Evolutionary conservation across 2,888 invertebrate species (phyloP).

Genomic region (Drosophila neotestacea): DNA sequence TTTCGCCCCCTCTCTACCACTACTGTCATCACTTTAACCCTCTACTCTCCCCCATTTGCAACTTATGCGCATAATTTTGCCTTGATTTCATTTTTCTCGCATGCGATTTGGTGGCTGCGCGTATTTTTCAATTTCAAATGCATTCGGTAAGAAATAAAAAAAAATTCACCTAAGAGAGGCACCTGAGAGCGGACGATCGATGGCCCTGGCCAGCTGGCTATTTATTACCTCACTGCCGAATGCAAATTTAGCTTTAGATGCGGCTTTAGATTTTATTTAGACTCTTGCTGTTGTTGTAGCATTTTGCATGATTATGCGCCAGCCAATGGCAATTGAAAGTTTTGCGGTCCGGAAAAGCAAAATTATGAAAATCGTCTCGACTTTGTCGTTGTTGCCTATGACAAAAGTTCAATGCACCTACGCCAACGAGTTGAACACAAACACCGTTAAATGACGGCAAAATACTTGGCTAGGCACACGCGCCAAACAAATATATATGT

Average conservation of each 20-base stretch:
- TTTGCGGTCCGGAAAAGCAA: constrained; percentile 39
- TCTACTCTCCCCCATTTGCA: constrained; percentile 19
- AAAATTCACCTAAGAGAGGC: constrained; percentile 24
- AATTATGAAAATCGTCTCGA: constrained; percentile 55
- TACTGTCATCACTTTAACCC: background rate
- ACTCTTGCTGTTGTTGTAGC: constrained; percentile 20
- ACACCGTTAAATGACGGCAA: constrained; percentile 45
- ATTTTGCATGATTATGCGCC: constrained; percentile 55
- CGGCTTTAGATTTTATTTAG: constrained; percentile 48
- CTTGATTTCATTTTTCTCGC: constrained; percentile 80
- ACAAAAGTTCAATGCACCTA: constrained; percentile 55
- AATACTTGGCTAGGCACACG: constrained; percentile 26
- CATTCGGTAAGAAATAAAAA: constrained; percentile 7
- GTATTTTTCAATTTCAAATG: constrained; percentile 77
- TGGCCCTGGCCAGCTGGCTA: constrained; percentile 70
- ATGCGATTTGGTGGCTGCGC: constrained; percentile 67
- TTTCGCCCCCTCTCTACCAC: constrained; percentile 15
- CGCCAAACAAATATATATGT: constrained; percentile 16
- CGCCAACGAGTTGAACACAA: constrained; percentile 2
- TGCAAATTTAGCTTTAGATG: constrained; percentile 66
- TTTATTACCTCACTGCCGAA: constrained; percentile 75
- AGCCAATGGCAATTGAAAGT: constrained; percentile 60
- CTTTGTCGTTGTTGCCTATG: constrained; percentile 11
- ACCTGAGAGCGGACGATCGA: constrained; percentile 65
- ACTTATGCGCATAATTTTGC: constrained; percentile 80